Conservation (phyloP, 2,113 vertebrate genomes). For the Esox niger region DNA sequence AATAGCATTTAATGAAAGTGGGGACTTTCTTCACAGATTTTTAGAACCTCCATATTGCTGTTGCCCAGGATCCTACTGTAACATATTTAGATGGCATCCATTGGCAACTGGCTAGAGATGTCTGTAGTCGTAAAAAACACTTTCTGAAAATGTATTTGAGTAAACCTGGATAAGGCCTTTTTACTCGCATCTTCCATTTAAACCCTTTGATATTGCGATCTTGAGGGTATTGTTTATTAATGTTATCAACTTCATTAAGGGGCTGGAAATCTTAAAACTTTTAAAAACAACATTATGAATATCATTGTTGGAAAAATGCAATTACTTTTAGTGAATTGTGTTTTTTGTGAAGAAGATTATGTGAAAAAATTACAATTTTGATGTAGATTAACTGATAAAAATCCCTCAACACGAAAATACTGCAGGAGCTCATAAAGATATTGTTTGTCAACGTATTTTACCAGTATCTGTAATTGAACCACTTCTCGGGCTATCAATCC, state of each 20-base stretch:
- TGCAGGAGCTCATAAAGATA: not conserved
- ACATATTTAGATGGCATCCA: not conserved
- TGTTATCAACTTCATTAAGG: not conserved
- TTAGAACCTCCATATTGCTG: conserved; percentile 1
- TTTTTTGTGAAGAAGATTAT: not conserved
- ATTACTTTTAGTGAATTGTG: not conserved
- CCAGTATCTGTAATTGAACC: not conserved
- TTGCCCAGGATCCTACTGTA: not conserved
- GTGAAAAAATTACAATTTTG: not conserved
- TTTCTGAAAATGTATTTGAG: not conserved
- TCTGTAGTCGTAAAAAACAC: too few species aligned
- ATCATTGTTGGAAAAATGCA: not conserved
- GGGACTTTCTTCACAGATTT: conserved; percentile 6
- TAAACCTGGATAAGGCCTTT: conserved; percentile 1
- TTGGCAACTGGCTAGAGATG: not conserved
- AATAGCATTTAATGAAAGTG: conserved; percentile 44
- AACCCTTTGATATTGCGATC: conserved; percentile 9
- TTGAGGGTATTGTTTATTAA: not conserved
- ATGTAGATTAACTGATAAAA: not conserved
- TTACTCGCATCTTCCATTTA: not conserved
- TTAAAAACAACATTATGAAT: not conserved
- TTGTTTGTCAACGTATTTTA: not conserved
- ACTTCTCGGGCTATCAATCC: not conserved
- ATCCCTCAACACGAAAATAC: not conserved
- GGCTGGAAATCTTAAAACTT: not conserved